Evolutionary conservation across 2,888 invertebrate genomes (phyloP).

Genomic region (Drosophila hawaiiensis): DNA sequence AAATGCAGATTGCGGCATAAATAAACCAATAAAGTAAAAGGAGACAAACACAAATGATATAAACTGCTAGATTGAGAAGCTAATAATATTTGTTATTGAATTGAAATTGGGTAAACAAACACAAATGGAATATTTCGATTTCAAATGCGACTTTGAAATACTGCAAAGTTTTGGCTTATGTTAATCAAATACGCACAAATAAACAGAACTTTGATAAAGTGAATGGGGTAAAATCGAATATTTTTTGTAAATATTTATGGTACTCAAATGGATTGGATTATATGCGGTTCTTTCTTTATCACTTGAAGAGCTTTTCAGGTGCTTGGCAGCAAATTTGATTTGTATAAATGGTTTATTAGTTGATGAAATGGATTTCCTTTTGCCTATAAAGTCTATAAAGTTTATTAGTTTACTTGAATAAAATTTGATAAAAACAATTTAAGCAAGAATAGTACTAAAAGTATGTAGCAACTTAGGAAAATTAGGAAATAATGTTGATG

Average conservation of each 20-base stretch:
- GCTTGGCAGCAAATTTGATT: background rate
- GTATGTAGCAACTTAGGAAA: background rate
- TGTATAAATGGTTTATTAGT: background rate
- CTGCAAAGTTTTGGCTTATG: conserved; percentile 24
- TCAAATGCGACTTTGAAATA: conserved; percentile 7
- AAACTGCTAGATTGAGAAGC: background rate
- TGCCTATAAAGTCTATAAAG: background rate
- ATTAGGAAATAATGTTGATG: background rate
- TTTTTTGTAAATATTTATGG: conserved; percentile 22
- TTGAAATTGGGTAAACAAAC: conserved; percentile 39
- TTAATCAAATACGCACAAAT: conserved; percentile 33
- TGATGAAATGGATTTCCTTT: background rate
- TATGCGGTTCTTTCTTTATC: background rate
- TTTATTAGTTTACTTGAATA: background rate
- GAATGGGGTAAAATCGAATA: background rate
- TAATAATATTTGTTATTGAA: conserved; percentile 28
- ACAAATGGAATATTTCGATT: conserved; percentile 19
- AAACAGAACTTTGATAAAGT: conserved; percentile 34
- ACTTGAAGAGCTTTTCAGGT: background rate
- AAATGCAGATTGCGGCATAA: conserved; percentile 21
- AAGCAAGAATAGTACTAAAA: background rate
- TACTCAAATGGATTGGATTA: background rate
- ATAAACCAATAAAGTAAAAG: conserved; percentile 27
- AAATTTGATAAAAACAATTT: background rate
- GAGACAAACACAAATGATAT: conserved; percentile 20